Conservation (phyloP, 2,888 invertebrate species). For the Nebria salina region DNA sequence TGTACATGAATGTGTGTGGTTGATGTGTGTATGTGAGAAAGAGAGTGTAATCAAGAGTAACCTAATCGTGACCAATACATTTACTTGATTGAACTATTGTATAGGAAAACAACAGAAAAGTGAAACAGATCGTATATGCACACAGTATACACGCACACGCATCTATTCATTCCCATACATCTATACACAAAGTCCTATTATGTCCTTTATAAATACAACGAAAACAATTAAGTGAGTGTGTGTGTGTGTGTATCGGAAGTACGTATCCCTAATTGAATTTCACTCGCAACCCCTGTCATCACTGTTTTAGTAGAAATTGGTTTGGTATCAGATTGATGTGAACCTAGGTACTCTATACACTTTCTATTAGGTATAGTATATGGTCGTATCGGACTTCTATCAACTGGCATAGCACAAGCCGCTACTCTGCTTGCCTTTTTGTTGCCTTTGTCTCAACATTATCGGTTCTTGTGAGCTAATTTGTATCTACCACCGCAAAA, state of each 20-base stretch:
- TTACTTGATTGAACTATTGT: constrained; percentile 2
- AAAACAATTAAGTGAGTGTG: background rate
- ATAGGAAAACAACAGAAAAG: background rate
- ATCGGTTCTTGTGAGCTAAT: background rate
- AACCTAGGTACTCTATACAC: background rate
- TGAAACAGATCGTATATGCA: background rate
- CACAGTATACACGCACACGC: background rate
- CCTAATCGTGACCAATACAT: constrained; percentile 8
- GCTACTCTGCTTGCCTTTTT: background rate
- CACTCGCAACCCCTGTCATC: constrained; percentile 22
- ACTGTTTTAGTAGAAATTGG: constrained; percentile 39
- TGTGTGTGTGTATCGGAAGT: background rate
- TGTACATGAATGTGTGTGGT: background rate
- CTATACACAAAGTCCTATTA: background rate
- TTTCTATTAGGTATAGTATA: background rate
- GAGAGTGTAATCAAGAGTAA: background rate
- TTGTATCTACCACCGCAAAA: background rate
- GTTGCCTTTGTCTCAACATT: background rate
- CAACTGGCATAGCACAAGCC: background rate
- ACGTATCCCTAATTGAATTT: constrained; percentile 37
- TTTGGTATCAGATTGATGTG: constrained; percentile 38
- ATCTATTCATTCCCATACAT: background rate
- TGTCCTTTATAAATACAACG: background rate
- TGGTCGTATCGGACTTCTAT: background rate
- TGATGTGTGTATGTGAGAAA: background rate